Evolutionary conservation across 2,113 vertebrate species (phyloP).

Genomic region (Crocuta crocuta): DNA sequence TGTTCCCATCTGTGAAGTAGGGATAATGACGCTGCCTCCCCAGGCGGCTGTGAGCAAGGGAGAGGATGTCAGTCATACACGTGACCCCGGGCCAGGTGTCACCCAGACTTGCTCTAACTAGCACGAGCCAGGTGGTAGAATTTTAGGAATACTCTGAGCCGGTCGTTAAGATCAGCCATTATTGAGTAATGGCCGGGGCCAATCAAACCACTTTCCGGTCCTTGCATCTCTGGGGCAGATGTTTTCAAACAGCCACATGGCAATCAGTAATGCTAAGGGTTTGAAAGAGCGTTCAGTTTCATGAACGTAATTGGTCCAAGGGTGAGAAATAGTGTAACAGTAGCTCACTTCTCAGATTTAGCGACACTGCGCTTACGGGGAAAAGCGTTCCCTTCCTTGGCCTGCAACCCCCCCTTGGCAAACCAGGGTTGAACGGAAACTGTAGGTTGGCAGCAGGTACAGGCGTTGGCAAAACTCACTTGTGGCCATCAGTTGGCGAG

Average conservation of each 20-base stretch:
- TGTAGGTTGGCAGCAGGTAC: neutral
- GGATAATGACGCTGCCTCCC: neutral
- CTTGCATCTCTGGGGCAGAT: neutral
- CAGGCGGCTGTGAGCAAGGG: neutral
- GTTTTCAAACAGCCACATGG: neutral
- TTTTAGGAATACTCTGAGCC: neutral
- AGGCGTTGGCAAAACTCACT: neutral
- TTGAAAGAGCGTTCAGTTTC: neutral
- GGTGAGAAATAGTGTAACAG: neutral
- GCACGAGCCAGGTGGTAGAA: neutral
- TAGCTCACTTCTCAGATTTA: neutral
- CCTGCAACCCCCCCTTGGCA: neutral
- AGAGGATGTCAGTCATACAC: neutral
- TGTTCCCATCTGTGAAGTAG: neutral
- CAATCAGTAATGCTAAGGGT: neutral
- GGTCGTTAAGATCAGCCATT: neutral
- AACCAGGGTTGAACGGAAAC: neutral
- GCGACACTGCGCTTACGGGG: neutral
- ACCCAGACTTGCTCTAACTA: neutral
- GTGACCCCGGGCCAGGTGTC: neutral
- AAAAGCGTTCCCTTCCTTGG: neutral
- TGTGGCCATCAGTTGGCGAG: neutral
- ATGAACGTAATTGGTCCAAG: conserved; percentile 1
- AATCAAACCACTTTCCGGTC: neutral
- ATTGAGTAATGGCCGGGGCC: neutral